A percentile compares a stretch with the other conserved stretches of the same genome.
phyloP scores from a whole-genome alignment of 2,113 vertebrate species.

The Mungos mungo region DNA sequence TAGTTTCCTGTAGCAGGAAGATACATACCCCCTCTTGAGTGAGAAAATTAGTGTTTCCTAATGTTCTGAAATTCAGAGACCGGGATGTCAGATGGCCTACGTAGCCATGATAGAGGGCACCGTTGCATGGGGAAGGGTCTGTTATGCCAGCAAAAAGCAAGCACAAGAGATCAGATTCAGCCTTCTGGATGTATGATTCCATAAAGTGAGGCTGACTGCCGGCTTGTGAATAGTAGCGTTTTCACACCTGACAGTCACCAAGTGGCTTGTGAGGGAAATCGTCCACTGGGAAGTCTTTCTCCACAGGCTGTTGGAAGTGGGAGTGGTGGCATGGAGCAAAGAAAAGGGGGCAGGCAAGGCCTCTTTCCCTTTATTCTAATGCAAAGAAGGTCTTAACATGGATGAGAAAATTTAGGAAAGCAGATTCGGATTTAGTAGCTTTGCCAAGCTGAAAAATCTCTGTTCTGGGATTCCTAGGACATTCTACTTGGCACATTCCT shows the following conservation, averaged over 20 bases:
- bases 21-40: not conserved
- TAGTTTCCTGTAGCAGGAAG: not conserved
- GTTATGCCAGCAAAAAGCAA: not conserved
- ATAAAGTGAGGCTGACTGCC: not conserved
- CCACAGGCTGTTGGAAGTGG: not conserved
- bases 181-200: not conserved
- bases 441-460: not conserved
- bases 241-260: not conserved
- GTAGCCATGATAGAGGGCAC: not conserved
- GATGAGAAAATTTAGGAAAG: not conserved
- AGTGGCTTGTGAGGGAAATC: not conserved
- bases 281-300: not conserved
- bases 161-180: not conserved
- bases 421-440: not conserved
- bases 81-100: not conserved
- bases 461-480: not conserved
- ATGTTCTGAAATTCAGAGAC: not conserved
- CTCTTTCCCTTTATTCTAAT: not conserved
- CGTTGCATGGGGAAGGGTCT: not conserved
- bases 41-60: slow-evolving; percentile 9
- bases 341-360: not conserved
- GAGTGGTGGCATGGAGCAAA: not conserved
- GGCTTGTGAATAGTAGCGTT: not conserved
- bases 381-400: not conserved
- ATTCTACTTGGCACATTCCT: not conserved